Conservation (phyloP, 2,797 vertebrate species). For the Apogon hyalosoma region DNA sequence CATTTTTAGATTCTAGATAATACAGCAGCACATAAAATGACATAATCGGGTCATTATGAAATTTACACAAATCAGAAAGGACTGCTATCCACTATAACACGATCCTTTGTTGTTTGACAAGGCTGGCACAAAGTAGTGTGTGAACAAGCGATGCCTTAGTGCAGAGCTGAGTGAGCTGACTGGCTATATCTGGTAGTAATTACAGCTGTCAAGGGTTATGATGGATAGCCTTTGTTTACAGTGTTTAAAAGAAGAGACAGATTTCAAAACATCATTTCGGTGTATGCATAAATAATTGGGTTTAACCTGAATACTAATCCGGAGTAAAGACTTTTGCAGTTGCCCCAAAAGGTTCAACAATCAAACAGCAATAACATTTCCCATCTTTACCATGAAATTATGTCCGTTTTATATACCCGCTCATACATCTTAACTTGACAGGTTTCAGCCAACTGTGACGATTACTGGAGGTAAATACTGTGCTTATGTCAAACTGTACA, state of each 20-base stretch:
- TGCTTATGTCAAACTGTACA: slow-evolving; percentile 64
- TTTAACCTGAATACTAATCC: slow-evolving; percentile 75
- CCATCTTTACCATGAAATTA: slow-evolving; percentile 88
- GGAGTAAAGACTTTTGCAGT: slow-evolving; percentile 74
- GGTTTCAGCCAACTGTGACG: slow-evolving; percentile 83
- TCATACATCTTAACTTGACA: slow-evolving; percentile 87
- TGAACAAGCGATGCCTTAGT: slow-evolving; percentile 45
- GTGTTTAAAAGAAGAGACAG: slow-evolving; percentile 83
- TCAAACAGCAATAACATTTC: slow-evolving; percentile 87
- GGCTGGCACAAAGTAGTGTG: slow-evolving; percentile 44
- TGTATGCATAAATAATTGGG: slow-evolving; percentile 83
- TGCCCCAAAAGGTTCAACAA: slow-evolving; percentile 81
- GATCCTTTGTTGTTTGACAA: slow-evolving; percentile 41
- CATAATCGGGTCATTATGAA: slow-evolving; percentile 8
- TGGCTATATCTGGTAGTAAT: slow-evolving; percentile 83
- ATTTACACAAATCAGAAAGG: slow-evolving; percentile 44
- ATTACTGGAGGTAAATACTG: slow-evolving; percentile 78
- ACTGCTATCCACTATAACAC: slow-evolving; percentile 47
- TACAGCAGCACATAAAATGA: too few relatives aligned
- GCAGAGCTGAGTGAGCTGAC: slow-evolving; percentile 43
- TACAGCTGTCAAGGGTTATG: slow-evolving; percentile 83
- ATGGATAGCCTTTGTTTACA: slow-evolving; percentile 88
- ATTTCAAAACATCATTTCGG: slow-evolving; percentile 84
- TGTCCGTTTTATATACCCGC: slow-evolving; percentile 79
- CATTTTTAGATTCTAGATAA: too few relatives aligned